Percentiles rank a stretch among this genome's conserved stretches.
phyloP scores from a whole-genome alignment of 2,888 invertebrate genomes.

The Idaea dimidiata region DNA sequence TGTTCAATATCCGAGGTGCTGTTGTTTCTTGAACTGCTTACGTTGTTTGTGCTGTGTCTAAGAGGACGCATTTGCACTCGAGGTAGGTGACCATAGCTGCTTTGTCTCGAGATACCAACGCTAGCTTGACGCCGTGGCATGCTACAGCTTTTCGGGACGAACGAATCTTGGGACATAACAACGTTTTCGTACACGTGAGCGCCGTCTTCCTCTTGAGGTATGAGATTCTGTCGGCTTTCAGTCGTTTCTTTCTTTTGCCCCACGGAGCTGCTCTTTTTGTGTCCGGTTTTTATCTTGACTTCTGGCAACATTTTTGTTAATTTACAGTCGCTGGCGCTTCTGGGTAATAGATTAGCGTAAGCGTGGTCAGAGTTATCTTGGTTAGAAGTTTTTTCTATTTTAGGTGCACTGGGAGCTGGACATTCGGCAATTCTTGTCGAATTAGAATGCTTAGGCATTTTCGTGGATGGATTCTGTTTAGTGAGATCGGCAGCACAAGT shows the following conservation, averaged over 20 bases:
- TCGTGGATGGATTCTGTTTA: conserved; percentile 52
- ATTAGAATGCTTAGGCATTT: conserved; percentile 55
- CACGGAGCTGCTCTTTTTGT: conserved; percentile 73
- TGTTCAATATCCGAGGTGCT: conserved; percentile 61
- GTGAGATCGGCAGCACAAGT: conserved; percentile 44
- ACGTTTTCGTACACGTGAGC: conserved; percentile 75
- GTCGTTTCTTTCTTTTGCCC: conserved; percentile 70
- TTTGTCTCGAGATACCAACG: conserved; percentile 60
- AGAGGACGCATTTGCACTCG: conserved; percentile 61
- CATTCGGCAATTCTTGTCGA: conserved; percentile 45
- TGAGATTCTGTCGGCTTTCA: conserved; percentile 73
- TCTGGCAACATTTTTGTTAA: conserved; percentile 59
- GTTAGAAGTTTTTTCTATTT: conserved; percentile 46
- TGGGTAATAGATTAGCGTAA: conserved; percentile 68
- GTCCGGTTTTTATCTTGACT: conserved; percentile 50
- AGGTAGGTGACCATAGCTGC: conserved; percentile 67
- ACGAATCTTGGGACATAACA: conserved; percentile 50
- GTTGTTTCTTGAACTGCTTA: conserved; percentile 51
- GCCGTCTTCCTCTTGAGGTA: conserved; percentile 65
- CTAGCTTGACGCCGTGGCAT: conserved; percentile 70
- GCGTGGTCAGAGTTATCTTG: conserved; percentile 50
- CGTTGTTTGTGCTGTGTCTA: conserved; percentile 58
- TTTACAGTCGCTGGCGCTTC: conserved; percentile 72
- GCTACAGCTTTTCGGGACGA: conserved; percentile 69
- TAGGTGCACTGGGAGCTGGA: conserved; percentile 38